Evolutionary conservation across 2,797 vertebrate species (phyloP).

Genomic region (Carcharodon carcharias): DNA sequence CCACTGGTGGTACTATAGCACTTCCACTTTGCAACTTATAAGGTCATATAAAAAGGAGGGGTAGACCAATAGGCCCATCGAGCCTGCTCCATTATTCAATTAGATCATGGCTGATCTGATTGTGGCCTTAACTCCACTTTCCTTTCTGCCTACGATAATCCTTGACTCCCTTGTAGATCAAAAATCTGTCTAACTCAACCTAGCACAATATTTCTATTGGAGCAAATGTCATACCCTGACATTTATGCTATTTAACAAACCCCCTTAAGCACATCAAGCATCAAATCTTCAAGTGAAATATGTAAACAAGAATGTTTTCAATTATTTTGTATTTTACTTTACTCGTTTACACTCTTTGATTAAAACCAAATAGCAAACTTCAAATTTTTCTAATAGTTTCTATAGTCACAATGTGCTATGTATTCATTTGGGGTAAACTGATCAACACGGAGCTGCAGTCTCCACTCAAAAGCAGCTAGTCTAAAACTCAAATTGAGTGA

Average conservation of each 20-base stretch:
- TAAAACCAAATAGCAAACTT: too few relatives aligned
- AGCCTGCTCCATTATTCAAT: background rate
- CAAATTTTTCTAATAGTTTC: background rate
- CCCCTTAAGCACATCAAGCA: background rate
- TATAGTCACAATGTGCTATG: background rate
- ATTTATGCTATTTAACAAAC: background rate
- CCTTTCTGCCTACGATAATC: too few relatives aligned
- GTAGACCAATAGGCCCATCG: too few relatives aligned
- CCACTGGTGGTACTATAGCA: background rate
- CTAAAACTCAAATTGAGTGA: background rate
- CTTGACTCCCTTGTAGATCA: too few relatives aligned
- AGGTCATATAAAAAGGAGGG: too few relatives aligned
- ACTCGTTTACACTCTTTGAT: background rate
- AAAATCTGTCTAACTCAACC: too few relatives aligned
- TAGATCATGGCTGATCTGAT: too few relatives aligned
- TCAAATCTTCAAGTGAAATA: background rate
- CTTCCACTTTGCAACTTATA: background rate
- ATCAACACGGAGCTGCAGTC: background rate
- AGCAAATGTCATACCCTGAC: background rate
- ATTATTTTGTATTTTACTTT: background rate
- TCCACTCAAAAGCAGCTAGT: background rate
- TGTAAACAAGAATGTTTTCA: background rate
- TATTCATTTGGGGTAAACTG: background rate
- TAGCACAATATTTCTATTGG: background rate
- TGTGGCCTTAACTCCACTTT: too few relatives aligned